Base-by-base conservation (phyloP, 2,797 vertebrate species). In the Girardinus metallicus region DNA sequence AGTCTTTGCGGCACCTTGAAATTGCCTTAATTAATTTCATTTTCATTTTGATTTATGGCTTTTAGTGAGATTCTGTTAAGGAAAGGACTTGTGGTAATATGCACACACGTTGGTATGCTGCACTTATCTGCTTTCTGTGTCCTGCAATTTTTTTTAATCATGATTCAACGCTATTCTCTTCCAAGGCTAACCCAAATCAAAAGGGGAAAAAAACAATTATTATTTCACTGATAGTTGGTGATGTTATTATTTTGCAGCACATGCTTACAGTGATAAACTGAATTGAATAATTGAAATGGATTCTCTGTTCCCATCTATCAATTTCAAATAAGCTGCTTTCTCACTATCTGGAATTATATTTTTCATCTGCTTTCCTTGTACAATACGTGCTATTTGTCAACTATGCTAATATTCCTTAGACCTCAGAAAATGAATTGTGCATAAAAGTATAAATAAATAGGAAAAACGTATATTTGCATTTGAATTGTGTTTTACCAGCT, bases 31-130 rank as follows among this genome's bases (percentile, higher is more conserved):
- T 91, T 75, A 47, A 71, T 87, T 89, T 88, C 77, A 78, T 96
- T 96, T 96, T 97, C 96, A 96, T 96, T 97, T 96, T 95, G 95
- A 96, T 96, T 96, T 96, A 94, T 96, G 94, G 90, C 92, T 94
- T 95, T 95, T 96, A 95, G 92, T 94, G 87, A 94, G 94, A 87
- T 90, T 85, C 95, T 94, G 85, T 92, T 91, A 88, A 87, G 87
- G 81, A 21, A 74, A 75, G 57, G 23, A 76, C 85, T 95, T 95
- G 94, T 96, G 97, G 96, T 96, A 93, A 96, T 96, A 92, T 96
- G 94, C 94, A 77, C 78, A 82, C 68, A 70, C 80, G 85, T 80
- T 80, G 79, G 72, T 36, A 41, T 43, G 47, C 46, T 87, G 77
- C 71, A 83, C 71, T 87, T 89, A 85, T 84, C 83, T 80, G 57